Percentiles rank a stretch among this genome's conserved stretches.
Evolutionary conservation across 2,888 invertebrate genomes (phyloP).

Genomic region (Sericinus montela): DNA sequence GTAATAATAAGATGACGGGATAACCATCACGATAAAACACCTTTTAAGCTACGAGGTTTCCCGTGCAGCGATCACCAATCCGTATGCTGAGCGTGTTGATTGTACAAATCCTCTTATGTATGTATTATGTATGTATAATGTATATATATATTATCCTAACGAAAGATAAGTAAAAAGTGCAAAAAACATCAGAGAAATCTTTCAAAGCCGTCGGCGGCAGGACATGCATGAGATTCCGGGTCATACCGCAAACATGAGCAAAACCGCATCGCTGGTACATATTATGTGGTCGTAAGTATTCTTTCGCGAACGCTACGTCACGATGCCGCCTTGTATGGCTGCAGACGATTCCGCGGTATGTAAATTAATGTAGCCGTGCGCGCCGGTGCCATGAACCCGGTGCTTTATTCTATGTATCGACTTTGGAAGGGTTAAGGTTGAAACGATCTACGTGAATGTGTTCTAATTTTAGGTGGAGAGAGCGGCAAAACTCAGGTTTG

Average conservation of each 20-base stretch:
- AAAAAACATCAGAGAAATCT: too few species aligned
- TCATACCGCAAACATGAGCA: background rate
- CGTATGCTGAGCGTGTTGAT: too few species aligned
- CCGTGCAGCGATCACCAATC: too few species aligned
- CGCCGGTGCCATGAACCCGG: background rate
- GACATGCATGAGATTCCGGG: background rate
- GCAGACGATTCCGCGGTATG: background rate
- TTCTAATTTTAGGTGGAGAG: background rate
- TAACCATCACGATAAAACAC: too few species aligned
- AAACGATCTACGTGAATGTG: background rate
- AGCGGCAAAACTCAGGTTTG: too few species aligned
- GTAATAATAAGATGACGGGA: too few species aligned
- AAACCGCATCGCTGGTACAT: background rate
- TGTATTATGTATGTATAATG: too few species aligned
- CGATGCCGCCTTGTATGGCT: constrained; percentile 4
- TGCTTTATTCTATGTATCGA: background rate
- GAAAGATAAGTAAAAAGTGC: too few species aligned
- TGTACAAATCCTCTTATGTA: too few species aligned
- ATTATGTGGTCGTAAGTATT: background rate
- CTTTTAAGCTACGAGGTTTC: too few species aligned
- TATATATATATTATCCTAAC: too few species aligned
- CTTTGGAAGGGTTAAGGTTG: background rate
- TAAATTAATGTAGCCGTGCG: background rate
- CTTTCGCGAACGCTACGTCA: constrained; percentile 1
- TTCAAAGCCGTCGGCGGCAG: too few species aligned